Percentiles rank a stretch among this genome's conserved stretches.
Conservation (phyloP, 1,140 invertebrate genomes). For the Neodiprion pinetum region DNA sequence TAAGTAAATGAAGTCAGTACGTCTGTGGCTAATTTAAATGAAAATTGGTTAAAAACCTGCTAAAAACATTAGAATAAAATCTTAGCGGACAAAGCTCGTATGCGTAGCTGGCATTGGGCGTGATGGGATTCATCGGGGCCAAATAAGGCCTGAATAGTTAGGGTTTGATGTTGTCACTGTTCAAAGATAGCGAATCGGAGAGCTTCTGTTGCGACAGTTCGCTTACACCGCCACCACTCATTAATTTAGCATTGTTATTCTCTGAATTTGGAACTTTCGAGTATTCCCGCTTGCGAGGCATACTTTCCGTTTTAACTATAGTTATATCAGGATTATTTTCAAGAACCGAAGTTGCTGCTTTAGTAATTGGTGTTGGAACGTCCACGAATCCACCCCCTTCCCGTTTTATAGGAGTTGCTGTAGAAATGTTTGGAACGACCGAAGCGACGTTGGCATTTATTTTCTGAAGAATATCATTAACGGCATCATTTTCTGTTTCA, state of each 20-base stretch:
- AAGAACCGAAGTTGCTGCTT: slow-evolving; percentile 59
- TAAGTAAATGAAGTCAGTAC: neutral
- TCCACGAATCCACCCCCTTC: slow-evolving; percentile 56
- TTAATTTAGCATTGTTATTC: slow-evolving; percentile 58
- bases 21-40: slow-evolving; percentile 48
- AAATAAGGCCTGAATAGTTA: slow-evolving; percentile 62
- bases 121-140: slow-evolving; percentile 37
- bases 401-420: slow-evolving; percentile 57
- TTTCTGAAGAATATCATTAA: slow-evolving; percentile 56
- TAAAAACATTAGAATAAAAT: slow-evolving; percentile 55
- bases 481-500: slow-evolving; percentile 46
- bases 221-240: slow-evolving; percentile 56
- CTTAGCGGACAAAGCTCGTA: slow-evolving; percentile 48
- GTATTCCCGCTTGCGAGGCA: slow-evolving; percentile 57
- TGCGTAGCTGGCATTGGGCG: slow-evolving; percentile 36
- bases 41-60: slow-evolving; percentile 56
- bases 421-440: slow-evolving; percentile 43
- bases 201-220: slow-evolving; percentile 48
- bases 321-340: slow-evolving; percentile 70
- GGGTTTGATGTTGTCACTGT: slow-evolving; percentile 60
- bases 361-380: slow-evolving; percentile 50
- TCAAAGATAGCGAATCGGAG: slow-evolving; percentile 61
- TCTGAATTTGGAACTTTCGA: slow-evolving; percentile 57
- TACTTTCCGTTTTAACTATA: slow-evolving; percentile 67
- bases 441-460: slow-evolving; percentile 49